Percentiles rank a stretch among this genome's conserved stretches.
Evolutionary conservation across 92 coral and sea anemone genomes (phyloP).

Genomic region (Plumapathes pennacea): DNA sequence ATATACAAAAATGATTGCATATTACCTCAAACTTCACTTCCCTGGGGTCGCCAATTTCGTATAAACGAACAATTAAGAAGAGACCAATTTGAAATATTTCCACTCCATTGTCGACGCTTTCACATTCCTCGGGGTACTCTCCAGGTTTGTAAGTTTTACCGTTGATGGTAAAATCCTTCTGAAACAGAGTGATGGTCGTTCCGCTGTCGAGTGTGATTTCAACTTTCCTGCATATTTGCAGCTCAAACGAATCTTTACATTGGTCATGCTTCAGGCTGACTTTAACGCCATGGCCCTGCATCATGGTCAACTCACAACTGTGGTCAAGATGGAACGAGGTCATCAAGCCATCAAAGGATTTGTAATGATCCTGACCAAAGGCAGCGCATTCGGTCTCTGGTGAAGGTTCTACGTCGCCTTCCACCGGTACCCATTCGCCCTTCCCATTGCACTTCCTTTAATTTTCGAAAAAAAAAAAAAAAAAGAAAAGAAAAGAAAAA

Average conservation of each 20-base stretch:
- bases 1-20: neutral
- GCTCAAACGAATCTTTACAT: constrained; percentile 81
- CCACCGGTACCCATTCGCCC: constrained; percentile 66
- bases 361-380: constrained; percentile 91
- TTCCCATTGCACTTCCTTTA: constrained; percentile 79
- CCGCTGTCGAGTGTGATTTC: constrained; percentile 47
- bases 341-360: constrained; percentile 78
- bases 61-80: constrained; percentile 71
- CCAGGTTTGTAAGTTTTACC: constrained; percentile 60
- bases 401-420: constrained; percentile 42
- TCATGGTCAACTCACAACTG: constrained; percentile 47
- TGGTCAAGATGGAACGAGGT: constrained; percentile 30
- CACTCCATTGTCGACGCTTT: constrained; percentile 35
- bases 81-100: constrained; percentile 77
- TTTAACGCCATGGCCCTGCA: constrained; percentile 59
- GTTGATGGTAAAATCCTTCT: constrained; percentile 60
- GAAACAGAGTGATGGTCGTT: constrained; percentile 44
- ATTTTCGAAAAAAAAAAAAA: constrained; percentile 1
- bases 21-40: constrained; percentile 74
- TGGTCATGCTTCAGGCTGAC: constrained; percentile 69
- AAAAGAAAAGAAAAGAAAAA: neutral
- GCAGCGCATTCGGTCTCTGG: constrained; percentile 93
- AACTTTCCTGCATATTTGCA: constrained; percentile 93
- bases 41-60: constrained; percentile 54
- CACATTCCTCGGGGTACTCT: constrained; percentile 71